Conservation (phyloP, 2,113 vertebrate genomes). For the Brachypodius melanocephalos region DNA sequence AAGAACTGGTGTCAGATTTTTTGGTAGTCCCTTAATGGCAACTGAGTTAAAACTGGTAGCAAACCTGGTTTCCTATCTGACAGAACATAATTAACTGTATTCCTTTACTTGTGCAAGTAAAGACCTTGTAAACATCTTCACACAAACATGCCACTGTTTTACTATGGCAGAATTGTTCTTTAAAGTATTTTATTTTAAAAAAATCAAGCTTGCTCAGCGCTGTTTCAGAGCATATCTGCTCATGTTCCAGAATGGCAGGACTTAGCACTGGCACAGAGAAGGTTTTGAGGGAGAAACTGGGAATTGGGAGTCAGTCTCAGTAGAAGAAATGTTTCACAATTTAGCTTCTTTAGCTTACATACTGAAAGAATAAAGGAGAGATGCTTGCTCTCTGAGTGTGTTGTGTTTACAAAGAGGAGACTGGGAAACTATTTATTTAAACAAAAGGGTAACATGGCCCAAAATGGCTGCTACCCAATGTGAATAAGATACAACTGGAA, state of each 20-base stretch:
- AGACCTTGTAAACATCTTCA: neutral
- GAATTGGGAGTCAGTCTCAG: neutral
- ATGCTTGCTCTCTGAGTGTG: neutral
- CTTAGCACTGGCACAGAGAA: neutral
- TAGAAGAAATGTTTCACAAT: neutral
- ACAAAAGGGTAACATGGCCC: neutral
- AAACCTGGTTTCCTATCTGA: neutral
- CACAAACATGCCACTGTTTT: neutral
- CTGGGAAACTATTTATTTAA: neutral
- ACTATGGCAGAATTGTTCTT: neutral
- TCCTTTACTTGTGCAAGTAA: neutral
- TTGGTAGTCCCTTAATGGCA: neutral
- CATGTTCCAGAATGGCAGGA: neutral
- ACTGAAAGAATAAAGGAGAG: neutral
- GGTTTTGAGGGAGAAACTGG: neutral
- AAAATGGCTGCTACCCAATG: neutral
- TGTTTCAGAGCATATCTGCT: neutral
- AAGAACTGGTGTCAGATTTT: neutral
- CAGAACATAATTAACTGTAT: neutral
- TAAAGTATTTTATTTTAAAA: neutral
- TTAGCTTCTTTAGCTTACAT: neutral
- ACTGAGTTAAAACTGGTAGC: neutral
- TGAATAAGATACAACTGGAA: neutral
- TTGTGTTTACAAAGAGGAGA: neutral
- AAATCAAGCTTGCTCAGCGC: neutral